Evolutionary conservation across 2,113 vertebrate genomes (phyloP).

Genomic region (Ellobius talpinus): DNA sequence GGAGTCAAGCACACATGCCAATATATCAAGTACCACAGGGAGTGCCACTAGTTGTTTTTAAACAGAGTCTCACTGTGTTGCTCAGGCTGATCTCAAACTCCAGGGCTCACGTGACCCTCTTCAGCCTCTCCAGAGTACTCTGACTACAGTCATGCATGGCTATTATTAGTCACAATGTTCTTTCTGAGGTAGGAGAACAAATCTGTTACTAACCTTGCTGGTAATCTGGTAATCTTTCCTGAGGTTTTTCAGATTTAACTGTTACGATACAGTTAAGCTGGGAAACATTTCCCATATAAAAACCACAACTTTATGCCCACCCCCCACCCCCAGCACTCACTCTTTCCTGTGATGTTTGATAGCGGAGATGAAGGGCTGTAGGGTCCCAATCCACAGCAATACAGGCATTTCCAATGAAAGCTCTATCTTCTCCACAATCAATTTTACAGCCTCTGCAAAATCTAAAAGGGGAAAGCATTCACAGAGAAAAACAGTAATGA

Average conservation of each 20-base stretch:
- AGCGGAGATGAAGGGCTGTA: conserved; percentile 97
- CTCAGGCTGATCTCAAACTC: not conserved
- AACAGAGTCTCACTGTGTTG: not conserved
- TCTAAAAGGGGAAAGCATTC: conserved; percentile 80
- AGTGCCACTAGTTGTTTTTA: not conserved
- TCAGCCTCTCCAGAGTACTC: not conserved
- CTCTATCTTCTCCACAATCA: conserved; percentile 94
- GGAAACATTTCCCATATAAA: conserved; percentile 27
- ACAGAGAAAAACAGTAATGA: not conserved
- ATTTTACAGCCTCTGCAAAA: conserved; percentile 97
- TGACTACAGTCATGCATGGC: not conserved
- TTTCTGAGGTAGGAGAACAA: conserved; percentile 44
- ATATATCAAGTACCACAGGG: not conserved
- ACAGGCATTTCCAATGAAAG: conserved; percentile 94
- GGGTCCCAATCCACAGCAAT: conserved; percentile 99
- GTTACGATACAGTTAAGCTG: not conserved
- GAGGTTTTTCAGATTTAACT: conserved; percentile 26
- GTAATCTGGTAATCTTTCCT: not conserved
- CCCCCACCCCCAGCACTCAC: conserved; percentile 84
- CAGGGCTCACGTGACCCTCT: not conserved
- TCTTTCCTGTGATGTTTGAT: conserved; percentile 98
- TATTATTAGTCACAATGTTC: conserved; percentile 10
- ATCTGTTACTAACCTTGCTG: conserved; percentile 1
- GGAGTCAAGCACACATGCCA: not conserved
- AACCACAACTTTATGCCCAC: not conserved